Evolutionary conservation across 2,888 invertebrate genomes (phyloP), one percentile per base, ranked within the genome.

Genomic region (Acanthoscelides obtectus): DNA sequence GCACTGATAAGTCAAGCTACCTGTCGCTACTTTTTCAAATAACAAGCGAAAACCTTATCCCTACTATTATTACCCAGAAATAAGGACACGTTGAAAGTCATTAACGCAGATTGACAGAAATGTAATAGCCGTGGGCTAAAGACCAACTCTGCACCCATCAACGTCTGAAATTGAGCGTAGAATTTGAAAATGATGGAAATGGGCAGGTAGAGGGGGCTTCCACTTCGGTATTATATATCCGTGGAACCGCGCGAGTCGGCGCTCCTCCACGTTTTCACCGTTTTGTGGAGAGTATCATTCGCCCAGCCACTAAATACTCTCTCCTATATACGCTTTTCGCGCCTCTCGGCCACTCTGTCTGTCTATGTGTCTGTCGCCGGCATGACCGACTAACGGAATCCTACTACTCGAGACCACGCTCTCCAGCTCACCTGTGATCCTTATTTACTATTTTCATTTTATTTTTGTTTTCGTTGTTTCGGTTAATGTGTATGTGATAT

Each of bases 111-210:
- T n/a, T n/a, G n/a, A n/a, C n/a, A n/a, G n/a, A n/a, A n/a, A n/a
- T n/a, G n/a, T n/a, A n/a, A n/a, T n/a, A 25, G 25, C 25, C 25
- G 25, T 8, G 25, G 25, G 25, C 8, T 25, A 8, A 25, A 45
- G n/a, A n/a, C n/a, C n/a, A n/a, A n/a, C n/a, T n/a, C n/a, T n/a
- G n/a, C n/a, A n/a, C n/a, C n/a, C n/a, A 45, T 45, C 45, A 45
- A 17, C 45, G 45, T 70, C 20, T 77, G 45, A 75, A 72, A 73
- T 75, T 73, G 75, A 73, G 73, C 73, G 75, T 75, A 45, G 72
- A 75, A 71, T 75, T 75, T 76, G 71, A 74, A 76, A 77, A 77
- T 74, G 75, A 74, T 76, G 76, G 75, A 77, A 77, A 77, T 77
- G 75, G 74, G 73, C 70, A 45, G 45, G 45, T 6, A 45, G 45